Base-by-base conservation (phyloP, 2,888 invertebrate genomes). In the Leucophenga maculata region DNA sequence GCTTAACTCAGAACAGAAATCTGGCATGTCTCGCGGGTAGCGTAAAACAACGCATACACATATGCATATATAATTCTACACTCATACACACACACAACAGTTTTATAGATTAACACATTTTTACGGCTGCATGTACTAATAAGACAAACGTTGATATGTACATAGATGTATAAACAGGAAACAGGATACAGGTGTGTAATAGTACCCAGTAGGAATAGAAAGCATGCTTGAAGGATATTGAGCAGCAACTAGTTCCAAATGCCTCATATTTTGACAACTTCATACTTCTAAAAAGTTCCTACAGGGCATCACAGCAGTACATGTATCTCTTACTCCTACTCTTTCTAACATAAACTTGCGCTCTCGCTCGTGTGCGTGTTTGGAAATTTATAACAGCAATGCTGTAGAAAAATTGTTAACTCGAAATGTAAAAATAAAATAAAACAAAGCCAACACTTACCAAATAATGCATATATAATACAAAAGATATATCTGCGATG, bases 51-150 rank as follows among this genome's bases (percentile, higher is more conserved):
- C 75, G 74, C 62, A 18, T 48, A 60, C 31, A 60, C 31, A 64
- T 65, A 71, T 67, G 66, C 70, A 68, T 69, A 60, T 69, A 57
- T 66, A 50, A 66, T 68, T 32, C 46, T 14, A 55, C 22, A 64
- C 55, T 62, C 54, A 60, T 59, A 39, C 50, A 50, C 39, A 59
- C 50, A 55, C 50, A 62, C 31, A 11, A 31, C 75, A 82, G 79
- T 78, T 80, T 82, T 80, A 82, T 80, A 80, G 80, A 80, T 80
- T 80, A 80, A 82, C 82, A 80, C 80, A 80, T 82, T 80, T 80
- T 82, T 82, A 80, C 81, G 79, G 81, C 80, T 78, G 79, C 77
- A 80, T 78, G 82, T 80, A 80, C 80, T 80, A 80, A 80, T 82
- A 80, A 82, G 80, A 81, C 39, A 39, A 3, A n/a, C n/a, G n/a